phyloP scores from a whole-genome alignment of 2,113 vertebrate species.

The Megaceryle maxima region DNA sequence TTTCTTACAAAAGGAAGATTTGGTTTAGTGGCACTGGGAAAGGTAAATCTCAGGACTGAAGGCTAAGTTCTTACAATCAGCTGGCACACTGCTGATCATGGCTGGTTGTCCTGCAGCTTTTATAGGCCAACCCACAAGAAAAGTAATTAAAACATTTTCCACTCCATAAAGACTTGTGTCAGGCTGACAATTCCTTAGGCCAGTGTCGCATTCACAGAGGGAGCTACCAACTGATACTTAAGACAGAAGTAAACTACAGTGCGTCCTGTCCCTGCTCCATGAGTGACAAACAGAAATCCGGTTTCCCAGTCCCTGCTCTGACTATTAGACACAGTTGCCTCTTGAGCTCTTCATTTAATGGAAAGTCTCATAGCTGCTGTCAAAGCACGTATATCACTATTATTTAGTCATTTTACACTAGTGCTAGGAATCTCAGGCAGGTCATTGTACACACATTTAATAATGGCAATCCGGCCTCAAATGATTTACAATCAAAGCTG shows the following conservation, averaged over 20 bases:
- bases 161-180: neutral
- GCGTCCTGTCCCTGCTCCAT: neutral
- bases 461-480: slow-evolving; percentile 1
- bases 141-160: slow-evolving; percentile 52
- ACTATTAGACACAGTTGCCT: neutral
- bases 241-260: neutral
- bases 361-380: slow-evolving; percentile 32
- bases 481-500: slow-evolving; percentile 33
- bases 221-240: neutral
- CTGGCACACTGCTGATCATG: neutral
- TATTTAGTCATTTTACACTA: slow-evolving; percentile 46
- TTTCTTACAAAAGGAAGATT: neutral
- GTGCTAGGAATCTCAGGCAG: slow-evolving; percentile 5
- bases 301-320: neutral
- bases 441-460: slow-evolving; percentile 5
- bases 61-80: neutral
- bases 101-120: slow-evolving; percentile 44
- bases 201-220: neutral
- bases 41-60: neutral
- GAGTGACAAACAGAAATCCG: neutral
- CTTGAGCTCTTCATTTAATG: slow-evolving; percentile 41
- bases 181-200: neutral
- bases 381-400: slow-evolving; percentile 4
- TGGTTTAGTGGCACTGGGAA: slow-evolving; percentile 16
- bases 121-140: slow-evolving; percentile 9